Percentiles rank a stretch among this genome's conserved stretches.
phyloP scores from a whole-genome alignment of 2,113 vertebrate species.

The Pithys albifrons region DNA sequence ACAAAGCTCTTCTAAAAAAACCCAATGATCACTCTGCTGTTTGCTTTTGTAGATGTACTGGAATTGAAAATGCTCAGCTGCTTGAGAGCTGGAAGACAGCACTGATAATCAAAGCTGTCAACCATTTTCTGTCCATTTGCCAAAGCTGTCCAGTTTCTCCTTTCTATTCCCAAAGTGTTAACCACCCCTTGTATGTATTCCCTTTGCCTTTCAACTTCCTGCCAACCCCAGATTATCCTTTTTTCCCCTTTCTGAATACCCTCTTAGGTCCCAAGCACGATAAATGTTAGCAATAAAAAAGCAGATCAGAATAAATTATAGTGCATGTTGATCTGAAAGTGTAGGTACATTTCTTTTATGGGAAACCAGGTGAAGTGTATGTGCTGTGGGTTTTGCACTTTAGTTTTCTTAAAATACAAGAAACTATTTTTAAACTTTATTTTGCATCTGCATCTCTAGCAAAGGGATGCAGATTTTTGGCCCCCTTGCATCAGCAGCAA shows the following conservation, averaged over 20 bases:
- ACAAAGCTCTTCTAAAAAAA: neutral
- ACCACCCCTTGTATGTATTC: neutral
- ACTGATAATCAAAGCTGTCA: neutral
- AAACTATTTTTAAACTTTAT: neutral
- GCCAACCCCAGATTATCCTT: neutral
- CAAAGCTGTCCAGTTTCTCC: neutral
- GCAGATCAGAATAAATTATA: neutral
- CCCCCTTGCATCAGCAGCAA: neutral
- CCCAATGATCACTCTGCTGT: accelerated
- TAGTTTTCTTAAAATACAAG: neutral
- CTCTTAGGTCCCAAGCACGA: neutral
- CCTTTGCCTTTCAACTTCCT: neutral
- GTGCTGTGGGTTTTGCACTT: neutral
- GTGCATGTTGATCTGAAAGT: neutral
- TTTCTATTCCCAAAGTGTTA: neutral
- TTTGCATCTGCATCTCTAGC: neutral
- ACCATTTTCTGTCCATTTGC: neutral
- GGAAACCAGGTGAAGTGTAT: neutral
- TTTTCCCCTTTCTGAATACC: neutral
- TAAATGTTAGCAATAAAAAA: neutral
- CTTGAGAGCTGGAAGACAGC: neutral
- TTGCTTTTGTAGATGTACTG: neutral
- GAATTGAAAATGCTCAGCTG: neutral
- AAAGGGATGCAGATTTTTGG: neutral
- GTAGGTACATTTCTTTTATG: neutral